Evolutionary conservation across 2,888 invertebrate species (phyloP), one percentile per base, ranked within the genome.

Genomic region (Ophion ellenae): DNA sequence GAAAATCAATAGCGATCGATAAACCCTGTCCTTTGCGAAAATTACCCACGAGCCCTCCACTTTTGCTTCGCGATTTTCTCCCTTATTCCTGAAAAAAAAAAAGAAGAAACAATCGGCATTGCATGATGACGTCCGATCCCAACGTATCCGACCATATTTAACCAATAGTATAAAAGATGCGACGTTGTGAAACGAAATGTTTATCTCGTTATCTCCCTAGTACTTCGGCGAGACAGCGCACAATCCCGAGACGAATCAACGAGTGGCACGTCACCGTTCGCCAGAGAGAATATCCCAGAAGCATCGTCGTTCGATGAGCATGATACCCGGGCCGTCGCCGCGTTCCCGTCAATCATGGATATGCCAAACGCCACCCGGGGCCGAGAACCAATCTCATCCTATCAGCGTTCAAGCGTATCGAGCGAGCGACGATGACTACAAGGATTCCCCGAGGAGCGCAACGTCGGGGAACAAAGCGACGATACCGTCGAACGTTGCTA

Each of bases 191-290:
- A 81, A 76, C 73, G 32, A 47, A 32, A 32, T 59, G 11, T 63
- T 71, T 69, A 77, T 85, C 79, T 81, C 86, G 85, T 90, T 32
- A 84, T 88, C 81, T 94, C 94, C 94, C 20, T 94, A 98, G 98
- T 98, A 97, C 95, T 98, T 98, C 94, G 97, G 98, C 89, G 97
- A 97, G 93, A 97, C 98, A 87, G 98, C 98, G 32, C 97, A 98
- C 94, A 97, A 98, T 93, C 98, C 98, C 67, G 97, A 97, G 94
- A 96, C 97, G 89, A 98, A 98, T 94, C 97, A 97, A 93, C 95
- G 96, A 85, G 95, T 95, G 61, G 83, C 77, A 0, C 94, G 94
- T 28, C 87, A 93, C 59, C 92, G 93, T 75, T 93, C 94, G 2
- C 95, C 94, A 6, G 92, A 95, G 89, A 95, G 95, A 76, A 94